These are phyloP conservation scores for Orcinus orca DNA, from an alignment of 2,113 vertebrate genomes.

Conservation along the genomic window DNA sequence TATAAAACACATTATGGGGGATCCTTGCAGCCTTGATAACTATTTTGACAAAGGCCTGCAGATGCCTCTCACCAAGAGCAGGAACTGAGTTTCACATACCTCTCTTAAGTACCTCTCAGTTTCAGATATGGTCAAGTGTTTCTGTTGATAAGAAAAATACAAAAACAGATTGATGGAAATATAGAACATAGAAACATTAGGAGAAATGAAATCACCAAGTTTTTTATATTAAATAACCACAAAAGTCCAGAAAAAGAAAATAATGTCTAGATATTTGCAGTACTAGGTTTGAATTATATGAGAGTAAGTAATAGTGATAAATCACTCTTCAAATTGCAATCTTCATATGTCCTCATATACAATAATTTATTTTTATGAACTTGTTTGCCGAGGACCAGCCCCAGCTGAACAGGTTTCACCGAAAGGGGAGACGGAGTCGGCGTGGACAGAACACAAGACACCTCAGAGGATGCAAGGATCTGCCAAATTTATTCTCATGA, in stretches of 20 bases:
- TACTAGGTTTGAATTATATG: not conserved
- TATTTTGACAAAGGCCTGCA: not conserved
- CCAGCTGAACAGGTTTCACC: no score
- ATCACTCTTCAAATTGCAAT: not conserved
- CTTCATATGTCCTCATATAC: not conserved
- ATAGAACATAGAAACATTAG: not conserved
- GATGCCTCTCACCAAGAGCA: not conserved
- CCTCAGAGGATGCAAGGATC: no score
- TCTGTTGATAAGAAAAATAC: not conserved
- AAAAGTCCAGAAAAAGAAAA: conserved; percentile 3
- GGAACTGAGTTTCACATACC: not conserved
- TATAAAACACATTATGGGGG: not conserved
- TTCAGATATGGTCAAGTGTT: not conserved
- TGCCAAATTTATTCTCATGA: no score
- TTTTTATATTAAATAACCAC: not conserved
- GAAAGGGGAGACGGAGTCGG: no score
- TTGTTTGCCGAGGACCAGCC: no score
- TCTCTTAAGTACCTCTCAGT: not conserved
- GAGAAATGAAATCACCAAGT: not conserved
- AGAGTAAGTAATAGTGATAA: not conserved
- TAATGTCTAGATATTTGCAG: not conserved
- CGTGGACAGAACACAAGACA: no score
- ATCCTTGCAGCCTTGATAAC: not conserved
- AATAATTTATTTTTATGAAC: not conserved
- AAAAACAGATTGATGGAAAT: not conserved